Evolutionary conservation across 2,113 vertebrate species (phyloP), one percentile per base, ranked within the genome.

Genomic region (Pteronura brasiliensis): DNA sequence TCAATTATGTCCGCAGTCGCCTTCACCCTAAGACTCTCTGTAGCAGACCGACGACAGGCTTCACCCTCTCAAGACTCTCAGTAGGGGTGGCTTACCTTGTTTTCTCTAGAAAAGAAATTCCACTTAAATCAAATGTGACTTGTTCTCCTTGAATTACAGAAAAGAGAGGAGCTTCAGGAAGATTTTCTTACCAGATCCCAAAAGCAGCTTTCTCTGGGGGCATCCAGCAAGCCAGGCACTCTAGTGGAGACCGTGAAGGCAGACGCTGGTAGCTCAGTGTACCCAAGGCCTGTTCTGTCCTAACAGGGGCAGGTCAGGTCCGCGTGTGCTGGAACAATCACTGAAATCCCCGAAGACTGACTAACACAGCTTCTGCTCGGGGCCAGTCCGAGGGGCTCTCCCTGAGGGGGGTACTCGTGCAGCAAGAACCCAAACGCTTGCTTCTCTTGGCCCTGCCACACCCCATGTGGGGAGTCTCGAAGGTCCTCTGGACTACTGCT

Each of bases 341-440:
- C 8, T 52, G 47, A 34, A 67, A 34, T 79, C 49, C 47, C 11
- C 23, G 55, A 17, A 21, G 3, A 5, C 36, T 34, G 39, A 77
- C 34, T n/a, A 7, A 9, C 49, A 1, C n/a, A 47, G 25, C 39
- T 1, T 0, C 2, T 21, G 3, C 12, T 77, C 4, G 1, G 69
- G 49, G 55, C 12, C 1, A 5, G 59, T 23, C 74, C 6, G 2
- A 27, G 29, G 0, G 3, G 52, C 3, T 31, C 49, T 87, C 61
- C 8, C 23, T 3, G 55, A 15, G 49, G 49, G 29, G 34, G 61
- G 4, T 3, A 6, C 17, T 1, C 17, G 39, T 0, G n/a, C 44
- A 52, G 3, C 21, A 1, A 6, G 57, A 71, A 18, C 71, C 81
- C 39, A 7, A 15, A 12, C 1, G 0, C 27, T 76, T 23, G 21